Percentiles rank a stretch among this genome's conserved stretches.
Evolutionary conservation across 1,140 invertebrate species (phyloP).

Genomic region (Eurytemora carolleeae): DNA sequence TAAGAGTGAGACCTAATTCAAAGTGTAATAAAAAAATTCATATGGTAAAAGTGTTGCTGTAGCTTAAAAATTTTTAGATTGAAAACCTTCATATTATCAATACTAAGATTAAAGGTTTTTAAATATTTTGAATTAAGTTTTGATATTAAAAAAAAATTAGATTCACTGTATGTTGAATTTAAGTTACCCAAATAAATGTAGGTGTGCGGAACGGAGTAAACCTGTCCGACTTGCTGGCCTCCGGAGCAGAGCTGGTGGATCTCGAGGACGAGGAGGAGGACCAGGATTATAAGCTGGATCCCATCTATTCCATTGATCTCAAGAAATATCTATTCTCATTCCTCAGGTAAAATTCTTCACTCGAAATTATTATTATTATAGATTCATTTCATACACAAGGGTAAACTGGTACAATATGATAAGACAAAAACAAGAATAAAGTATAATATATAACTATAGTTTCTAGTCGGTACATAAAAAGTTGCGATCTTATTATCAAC

Average conservation of each 20-base stretch:
- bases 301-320: slow-evolving; percentile 38
- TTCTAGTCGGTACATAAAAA: not conserved
- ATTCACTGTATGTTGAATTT: no score
- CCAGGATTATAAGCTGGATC: slow-evolving; percentile 29
- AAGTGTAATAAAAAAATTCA: no score
- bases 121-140: no score
- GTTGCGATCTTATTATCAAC: not conserved
- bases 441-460: not conserved
- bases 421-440: not conserved
- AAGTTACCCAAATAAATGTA: no score
- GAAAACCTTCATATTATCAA: no score
- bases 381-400: not conserved
- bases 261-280: slow-evolving; percentile 21
- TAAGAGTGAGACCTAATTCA: no score
- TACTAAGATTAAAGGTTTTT: no score
- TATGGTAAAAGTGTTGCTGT: no score
- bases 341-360: slow-evolving; percentile 24
- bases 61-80: no score
- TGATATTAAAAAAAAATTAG: no score
- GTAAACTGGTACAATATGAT: not conserved
- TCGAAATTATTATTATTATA: not conserved
- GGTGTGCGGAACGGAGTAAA: not conserved
- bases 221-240: slow-evolving; percentile 14
- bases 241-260: slow-evolving; percentile 18
- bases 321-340: slow-evolving; percentile 38